Evolutionary conservation across 2,888 invertebrate genomes (phyloP).

Genomic region (Ecliptopera silaceata): DNA sequence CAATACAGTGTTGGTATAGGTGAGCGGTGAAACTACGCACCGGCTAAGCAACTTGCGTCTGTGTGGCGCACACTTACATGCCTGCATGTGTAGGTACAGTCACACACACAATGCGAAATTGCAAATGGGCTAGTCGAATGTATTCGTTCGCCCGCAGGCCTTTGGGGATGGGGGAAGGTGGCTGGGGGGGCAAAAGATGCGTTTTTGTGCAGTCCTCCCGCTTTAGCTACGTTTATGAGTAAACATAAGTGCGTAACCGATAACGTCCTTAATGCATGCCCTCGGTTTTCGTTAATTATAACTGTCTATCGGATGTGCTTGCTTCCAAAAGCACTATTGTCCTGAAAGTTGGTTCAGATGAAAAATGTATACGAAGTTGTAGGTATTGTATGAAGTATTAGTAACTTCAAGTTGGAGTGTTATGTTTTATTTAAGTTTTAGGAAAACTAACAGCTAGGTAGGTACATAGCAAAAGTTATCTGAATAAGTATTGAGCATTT

Average conservation of each 20-base stretch:
- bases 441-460: too few species aligned
- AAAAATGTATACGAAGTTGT: too few species aligned
- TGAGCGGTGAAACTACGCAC: constrained; percentile 74
- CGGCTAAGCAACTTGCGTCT: constrained; percentile 73
- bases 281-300: constrained; percentile 54
- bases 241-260: constrained; percentile 79
- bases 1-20: constrained; percentile 67
- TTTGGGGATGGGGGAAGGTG: constrained; percentile 51
- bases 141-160: constrained; percentile 76
- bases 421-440: too few species aligned
- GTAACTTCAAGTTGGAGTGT: too few species aligned
- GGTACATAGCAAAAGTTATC: too few species aligned
- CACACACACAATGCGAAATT: constrained; percentile 80
- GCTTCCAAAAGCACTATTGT: constrained; percentile 45
- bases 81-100: constrained; percentile 48
- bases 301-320: constrained; percentile 44
- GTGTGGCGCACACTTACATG: constrained; percentile 50
- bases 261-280: constrained; percentile 55
- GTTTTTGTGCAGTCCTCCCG: constrained; percentile 79
- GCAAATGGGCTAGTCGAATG: constrained; percentile 83
- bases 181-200: constrained; percentile 68
- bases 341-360: constrained; percentile 26
- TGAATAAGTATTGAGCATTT: too few species aligned
- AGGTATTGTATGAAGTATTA: too few species aligned
- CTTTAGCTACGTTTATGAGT: constrained; percentile 71